Evolutionary conservation across 2,113 vertebrate genomes (phyloP).

Genomic region (Columba livia): DNA sequence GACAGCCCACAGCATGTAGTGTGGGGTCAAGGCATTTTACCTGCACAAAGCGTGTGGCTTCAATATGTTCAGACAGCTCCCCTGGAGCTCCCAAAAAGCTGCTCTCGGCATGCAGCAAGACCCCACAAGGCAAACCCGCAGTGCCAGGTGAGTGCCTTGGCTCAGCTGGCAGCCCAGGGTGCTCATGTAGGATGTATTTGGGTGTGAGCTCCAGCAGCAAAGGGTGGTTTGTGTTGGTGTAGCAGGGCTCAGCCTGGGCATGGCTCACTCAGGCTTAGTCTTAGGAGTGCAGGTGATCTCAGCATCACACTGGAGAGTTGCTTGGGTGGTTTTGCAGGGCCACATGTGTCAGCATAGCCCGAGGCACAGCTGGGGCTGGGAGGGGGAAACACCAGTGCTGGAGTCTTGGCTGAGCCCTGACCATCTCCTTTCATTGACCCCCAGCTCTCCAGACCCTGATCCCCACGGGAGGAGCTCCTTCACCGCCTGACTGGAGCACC

Average conservation of each 20-base stretch:
- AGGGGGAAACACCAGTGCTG: fast-evolving
- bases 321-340: fast-evolving
- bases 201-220: neutral
- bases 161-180: neutral
- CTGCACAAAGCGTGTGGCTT: neutral
- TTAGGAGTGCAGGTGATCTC: neutral
- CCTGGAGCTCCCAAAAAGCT: neutral
- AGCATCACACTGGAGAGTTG: fast-evolving
- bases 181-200: fast-evolving
- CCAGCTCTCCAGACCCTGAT: slow-evolving; percentile 65
- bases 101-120: neutral
- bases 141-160: fast-evolving
- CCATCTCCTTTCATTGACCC: neutral
- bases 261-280: neutral
- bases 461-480: slow-evolving; percentile 46
- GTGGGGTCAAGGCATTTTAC: neutral
- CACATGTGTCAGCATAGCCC: fast-evolving
- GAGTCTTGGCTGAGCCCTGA: neutral
- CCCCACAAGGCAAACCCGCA: neutral
- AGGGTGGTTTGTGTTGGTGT: neutral
- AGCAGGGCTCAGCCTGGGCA: neutral
- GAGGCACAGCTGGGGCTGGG: neutral
- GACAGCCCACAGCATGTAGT: neutral
- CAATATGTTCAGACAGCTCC: fast-evolving
- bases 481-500: neutral